Conservation (phyloP, 2,797 vertebrate species). For the Glossophaga mutica region DNA sequence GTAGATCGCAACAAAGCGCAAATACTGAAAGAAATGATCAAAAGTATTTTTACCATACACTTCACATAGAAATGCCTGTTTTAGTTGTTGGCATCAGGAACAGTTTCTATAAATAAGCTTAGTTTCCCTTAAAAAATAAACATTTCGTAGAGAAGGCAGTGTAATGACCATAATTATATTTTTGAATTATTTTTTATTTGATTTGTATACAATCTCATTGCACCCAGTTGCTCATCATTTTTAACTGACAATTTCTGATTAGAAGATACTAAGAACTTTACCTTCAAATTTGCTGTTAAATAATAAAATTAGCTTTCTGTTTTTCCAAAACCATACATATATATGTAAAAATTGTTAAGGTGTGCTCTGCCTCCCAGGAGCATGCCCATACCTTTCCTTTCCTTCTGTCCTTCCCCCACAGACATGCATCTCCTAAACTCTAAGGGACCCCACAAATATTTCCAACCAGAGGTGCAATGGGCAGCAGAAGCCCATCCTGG, state of each 20-base stretch:
- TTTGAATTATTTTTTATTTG: constrained; percentile 30
- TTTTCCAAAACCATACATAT: constrained; percentile 28
- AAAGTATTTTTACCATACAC: background rate
- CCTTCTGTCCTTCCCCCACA: background rate
- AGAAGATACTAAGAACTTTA: constrained; percentile 35
- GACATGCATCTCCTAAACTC: background rate
- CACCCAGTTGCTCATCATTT: background rate
- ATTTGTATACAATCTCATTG: background rate
- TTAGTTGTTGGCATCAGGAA: background rate
- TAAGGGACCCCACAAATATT: background rate
- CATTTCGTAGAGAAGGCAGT: background rate
- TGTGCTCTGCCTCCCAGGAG: background rate
- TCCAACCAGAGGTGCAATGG: too few relatives aligned
- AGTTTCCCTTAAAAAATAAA: background rate
- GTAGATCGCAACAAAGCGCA: background rate
- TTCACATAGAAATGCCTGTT: background rate
- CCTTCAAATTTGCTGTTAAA: constrained; percentile 40
- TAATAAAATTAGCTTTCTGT: constrained; percentile 33
- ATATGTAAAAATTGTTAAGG: constrained; percentile 40
- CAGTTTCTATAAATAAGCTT: background rate
- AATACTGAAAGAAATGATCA: background rate
- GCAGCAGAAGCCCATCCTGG: background rate
- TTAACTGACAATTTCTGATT: constrained; percentile 32
- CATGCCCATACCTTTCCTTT: background rate
- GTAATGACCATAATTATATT: constrained; percentile 26